Conservation (phyloP, 2,888 invertebrate species). For the Macrosiphum euphorbiae region DNA sequence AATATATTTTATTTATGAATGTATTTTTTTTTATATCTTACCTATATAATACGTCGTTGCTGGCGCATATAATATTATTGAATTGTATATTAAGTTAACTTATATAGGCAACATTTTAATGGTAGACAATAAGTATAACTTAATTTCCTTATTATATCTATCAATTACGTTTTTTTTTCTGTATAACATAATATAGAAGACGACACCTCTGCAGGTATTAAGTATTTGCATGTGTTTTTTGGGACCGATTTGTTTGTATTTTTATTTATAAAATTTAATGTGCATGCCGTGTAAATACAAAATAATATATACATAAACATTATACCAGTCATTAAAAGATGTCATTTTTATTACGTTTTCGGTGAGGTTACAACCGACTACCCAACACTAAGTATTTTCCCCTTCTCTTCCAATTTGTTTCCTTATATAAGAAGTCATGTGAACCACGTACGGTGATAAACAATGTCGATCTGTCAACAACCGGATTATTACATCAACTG, state of each 20-base stretch:
- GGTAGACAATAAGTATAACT: conserved; percentile 39
- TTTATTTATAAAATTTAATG: conserved; percentile 45
- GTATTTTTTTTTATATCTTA: neutral
- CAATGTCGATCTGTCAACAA: conserved; percentile 50
- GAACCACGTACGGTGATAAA: conserved; percentile 9
- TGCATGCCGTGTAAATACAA: conserved; percentile 25
- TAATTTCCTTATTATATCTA: conserved; percentile 54
- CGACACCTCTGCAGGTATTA: conserved; percentile 14
- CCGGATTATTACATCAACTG: conserved; percentile 47
- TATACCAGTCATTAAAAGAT: conserved; percentile 42
- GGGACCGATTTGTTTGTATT: conserved; percentile 41
- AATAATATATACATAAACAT: conserved; percentile 19
- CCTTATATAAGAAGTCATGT: neutral
- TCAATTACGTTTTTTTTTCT: conserved; percentile 41
- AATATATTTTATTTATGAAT: neutral
- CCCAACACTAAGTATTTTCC: neutral
- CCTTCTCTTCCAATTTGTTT: neutral
- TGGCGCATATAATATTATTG: neutral
- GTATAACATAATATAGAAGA: neutral
- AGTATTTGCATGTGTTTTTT: conserved; percentile 12
- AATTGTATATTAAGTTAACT: conserved; percentile 35
- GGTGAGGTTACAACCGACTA: neutral
- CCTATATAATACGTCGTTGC: neutral
- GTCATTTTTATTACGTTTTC: neutral
- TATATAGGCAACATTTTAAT: neutral